Evolutionary conservation across 2,888 invertebrate species (phyloP).

Genomic region (Smittia sp.): DNA sequence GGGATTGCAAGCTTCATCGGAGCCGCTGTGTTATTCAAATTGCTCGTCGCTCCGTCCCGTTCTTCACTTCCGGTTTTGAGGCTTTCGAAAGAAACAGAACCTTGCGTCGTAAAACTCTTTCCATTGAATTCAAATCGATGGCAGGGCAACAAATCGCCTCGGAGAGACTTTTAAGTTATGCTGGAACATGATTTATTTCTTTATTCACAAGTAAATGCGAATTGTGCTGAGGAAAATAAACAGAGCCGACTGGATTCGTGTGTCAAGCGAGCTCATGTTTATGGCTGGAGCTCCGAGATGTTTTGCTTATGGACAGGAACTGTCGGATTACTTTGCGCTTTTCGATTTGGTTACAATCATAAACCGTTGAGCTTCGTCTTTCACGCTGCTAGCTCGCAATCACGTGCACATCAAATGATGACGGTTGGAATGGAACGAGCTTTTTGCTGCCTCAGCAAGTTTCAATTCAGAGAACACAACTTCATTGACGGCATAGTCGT

Average conservation of each 20-base stretch:
- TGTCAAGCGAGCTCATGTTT: neutral
- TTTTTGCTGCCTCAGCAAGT: neutral
- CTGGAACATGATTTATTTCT: slow-evolving; percentile 23
- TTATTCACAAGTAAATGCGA: neutral
- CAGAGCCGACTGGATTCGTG: neutral
- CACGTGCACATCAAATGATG: slow-evolving; percentile 1
- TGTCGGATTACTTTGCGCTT: slow-evolving; percentile 17
- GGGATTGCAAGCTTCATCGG: neutral
- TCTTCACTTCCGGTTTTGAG: slow-evolving; percentile 17
- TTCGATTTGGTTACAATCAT: neutral
- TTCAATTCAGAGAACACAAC: neutral
- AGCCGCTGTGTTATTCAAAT: slow-evolving; percentile 5
- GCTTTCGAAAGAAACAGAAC: slow-evolving; percentile 14
- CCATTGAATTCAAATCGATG: neutral
- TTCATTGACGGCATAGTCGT: neutral
- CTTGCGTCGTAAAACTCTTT: neutral
- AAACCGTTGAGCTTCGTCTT: slow-evolving; percentile 12
- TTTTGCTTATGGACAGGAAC: slow-evolving; percentile 25
- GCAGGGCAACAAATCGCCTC: neutral
- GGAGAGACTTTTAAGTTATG: slow-evolving; percentile 3
- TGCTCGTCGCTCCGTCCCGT: neutral
- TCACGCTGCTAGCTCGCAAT: neutral
- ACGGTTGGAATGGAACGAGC: neutral
- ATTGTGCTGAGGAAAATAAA: neutral
- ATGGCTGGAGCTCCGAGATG: neutral